Evolutionary conservation across 2,888 invertebrate genomes (phyloP), one percentile per base, ranked within the genome.

Genomic region (Drosophila kanekoi): DNA sequence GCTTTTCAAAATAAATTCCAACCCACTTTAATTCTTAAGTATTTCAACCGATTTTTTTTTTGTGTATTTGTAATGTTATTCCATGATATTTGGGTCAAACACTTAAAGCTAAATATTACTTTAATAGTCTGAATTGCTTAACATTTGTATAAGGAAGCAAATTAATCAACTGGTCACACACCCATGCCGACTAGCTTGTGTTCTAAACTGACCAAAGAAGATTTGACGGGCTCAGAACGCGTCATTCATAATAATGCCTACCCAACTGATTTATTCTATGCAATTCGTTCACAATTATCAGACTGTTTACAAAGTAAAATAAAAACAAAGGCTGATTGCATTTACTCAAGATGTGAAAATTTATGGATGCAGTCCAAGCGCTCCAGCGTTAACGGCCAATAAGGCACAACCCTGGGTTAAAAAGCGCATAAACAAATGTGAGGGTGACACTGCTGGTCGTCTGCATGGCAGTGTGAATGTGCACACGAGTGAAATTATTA

Each of bases 371-470:
- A 33, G 45, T 11, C 43, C 45, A 65, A 77, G 44, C 48, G 72
- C 33, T 49, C 60, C 48, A 61, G 41, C 70, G 51, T 48, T 64
- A 64, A 77, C 38, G 65, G 51, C 49, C 60, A 73, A 73, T 66
- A 66, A 70, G 72, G 28, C 52, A 45, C 53, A 73, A 62, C 84
- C 84, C 74, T 80, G 75, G 77, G 72, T 75, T 74, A 77, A 83
- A 80, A 72, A 57, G 75, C 72, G 66, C 67, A 81, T 84, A 75
- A 84, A 77, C 70, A 72, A 72, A 53, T 52, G 57, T 64, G 77
- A 32, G 48, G 52, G 41, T 49, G 61, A 23, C 56, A 61, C 58
- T 64, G 56, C 41, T 75, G 79, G 44, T 62, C 58, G 56, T 69
- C 18, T 37, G 18, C 18, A 16, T 16, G 32, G 45, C 13, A 16